Percentiles rank a stretch among this genome's conserved stretches.
Evolutionary conservation across 2,888 invertebrate species (phyloP).

Genomic region (Caenorhabditis sp.): DNA sequence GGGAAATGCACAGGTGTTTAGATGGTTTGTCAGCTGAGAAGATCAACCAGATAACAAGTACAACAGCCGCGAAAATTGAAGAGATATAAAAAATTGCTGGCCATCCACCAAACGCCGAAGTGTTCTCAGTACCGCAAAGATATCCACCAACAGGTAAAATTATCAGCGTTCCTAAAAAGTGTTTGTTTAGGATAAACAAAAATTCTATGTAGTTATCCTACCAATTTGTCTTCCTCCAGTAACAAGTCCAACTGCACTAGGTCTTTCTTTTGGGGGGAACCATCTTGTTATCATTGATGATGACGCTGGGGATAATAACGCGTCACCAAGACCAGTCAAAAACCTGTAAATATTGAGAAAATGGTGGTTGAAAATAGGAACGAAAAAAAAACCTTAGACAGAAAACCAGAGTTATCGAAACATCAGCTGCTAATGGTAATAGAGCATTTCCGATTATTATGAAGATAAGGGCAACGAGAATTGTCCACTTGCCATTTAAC

Average conservation of each 20-base stretch:
- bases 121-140: constrained; percentile 51
- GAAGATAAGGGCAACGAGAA: constrained; percentile 55
- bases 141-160: constrained; percentile 65
- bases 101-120: constrained; percentile 58
- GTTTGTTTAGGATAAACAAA: neutral
- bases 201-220: constrained; percentile 7
- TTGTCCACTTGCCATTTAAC: constrained; percentile 67
- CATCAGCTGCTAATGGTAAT: constrained; percentile 58
- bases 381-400: constrained; percentile 38
- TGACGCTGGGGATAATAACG: constrained; percentile 61
- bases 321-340: constrained; percentile 63
- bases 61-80: constrained; percentile 55
- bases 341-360: constrained; percentile 40
- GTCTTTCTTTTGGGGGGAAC: constrained; percentile 69
- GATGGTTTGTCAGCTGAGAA: constrained; percentile 68
- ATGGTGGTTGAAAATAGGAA: too few relatives aligned
- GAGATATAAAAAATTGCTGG: constrained; percentile 66
- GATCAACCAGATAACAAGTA: constrained; percentile 63
- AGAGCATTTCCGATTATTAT: constrained; percentile 61
- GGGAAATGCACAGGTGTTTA: constrained; percentile 64
- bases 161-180: constrained; percentile 58
- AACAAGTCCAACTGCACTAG: constrained; percentile 68
- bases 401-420: constrained; percentile 58
- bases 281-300: constrained; percentile 66
- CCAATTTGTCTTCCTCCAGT: constrained; percentile 69